These are phyloP conservation scores for Bombus confusus DNA, from an alignment of 1,140 invertebrate species.

Conservation along the genomic window DNA sequence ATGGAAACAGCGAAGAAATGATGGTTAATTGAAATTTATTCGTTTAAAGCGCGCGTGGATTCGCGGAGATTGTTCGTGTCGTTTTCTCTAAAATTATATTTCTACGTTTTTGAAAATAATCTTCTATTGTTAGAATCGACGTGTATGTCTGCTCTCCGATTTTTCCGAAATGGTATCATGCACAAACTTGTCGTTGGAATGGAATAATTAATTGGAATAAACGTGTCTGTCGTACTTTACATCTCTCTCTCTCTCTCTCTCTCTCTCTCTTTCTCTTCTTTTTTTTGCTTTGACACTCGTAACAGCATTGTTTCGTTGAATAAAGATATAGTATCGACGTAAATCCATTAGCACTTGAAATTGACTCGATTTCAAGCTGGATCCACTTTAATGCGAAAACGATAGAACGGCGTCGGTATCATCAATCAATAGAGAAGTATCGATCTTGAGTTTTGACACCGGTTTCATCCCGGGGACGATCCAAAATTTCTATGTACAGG, in stretches of 20 bases:
- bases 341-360: conserved; percentile 8
- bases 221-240: no score
- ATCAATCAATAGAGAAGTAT: not conserved
- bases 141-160: no score
- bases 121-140: no score
- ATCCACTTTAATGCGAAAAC: not conserved
- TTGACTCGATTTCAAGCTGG: not conserved
- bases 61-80: no score
- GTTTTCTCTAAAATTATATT: no score
- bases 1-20: no score
- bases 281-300: not conserved
- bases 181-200: no score
- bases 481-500: not conserved
- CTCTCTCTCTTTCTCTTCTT: not conserved
- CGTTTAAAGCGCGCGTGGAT: accelerated
- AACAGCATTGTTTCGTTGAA: not conserved
- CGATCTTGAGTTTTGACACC: conserved; percentile 5
- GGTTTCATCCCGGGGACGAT: not conserved
- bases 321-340: not conserved
- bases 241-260: not conserved
- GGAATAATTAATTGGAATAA: no score
- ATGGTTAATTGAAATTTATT: no score
- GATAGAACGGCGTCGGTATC: not conserved
- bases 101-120: no score
- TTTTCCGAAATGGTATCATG: no score